Percentiles rank a stretch among this genome's conserved stretches.
These are phyloP conservation scores for Paelopatides confundens DNA, from an alignment of 53 echinoderm and acorn worm species.

Conservation along the genomic window DNA sequence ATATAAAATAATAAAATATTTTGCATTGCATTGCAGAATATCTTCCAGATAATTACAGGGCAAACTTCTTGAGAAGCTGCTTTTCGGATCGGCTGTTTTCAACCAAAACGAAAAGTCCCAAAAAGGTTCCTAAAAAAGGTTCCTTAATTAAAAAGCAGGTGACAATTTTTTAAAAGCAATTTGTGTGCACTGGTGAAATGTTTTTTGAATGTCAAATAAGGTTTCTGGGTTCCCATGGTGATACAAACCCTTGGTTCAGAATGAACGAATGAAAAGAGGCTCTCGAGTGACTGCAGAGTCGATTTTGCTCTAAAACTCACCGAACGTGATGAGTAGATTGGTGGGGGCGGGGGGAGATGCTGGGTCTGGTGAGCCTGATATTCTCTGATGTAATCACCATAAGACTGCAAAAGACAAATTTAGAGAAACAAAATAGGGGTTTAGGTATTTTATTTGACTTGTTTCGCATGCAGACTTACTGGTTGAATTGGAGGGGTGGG, in stretches of 20 bases:
- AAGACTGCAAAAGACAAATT: constrained; percentile 68
- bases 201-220: no score
- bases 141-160: no score
- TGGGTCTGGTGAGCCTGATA: constrained; percentile 73
- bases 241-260: background rate
- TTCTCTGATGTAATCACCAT: constrained; percentile 90
- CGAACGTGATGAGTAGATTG: constrained; percentile 12
- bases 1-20: no score
- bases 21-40: no score
- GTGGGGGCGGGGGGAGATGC: constrained; percentile 64
- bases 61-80: no score
- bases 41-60: no score
- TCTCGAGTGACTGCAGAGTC: background rate
- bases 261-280: background rate
- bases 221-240: no score
- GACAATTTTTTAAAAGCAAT: no score
- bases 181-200: no score
- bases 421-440: background rate
- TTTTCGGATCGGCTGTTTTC: no score
- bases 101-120: no score
- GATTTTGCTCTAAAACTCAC: constrained; percentile 26
- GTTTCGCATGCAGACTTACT: background rate
- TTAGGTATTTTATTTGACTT: background rate
- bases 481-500: constrained; percentile 6
- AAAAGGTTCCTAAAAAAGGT: no score